Evolutionary conservation across 2,113 vertebrate species (phyloP), one percentile per base, ranked within the genome.

Genomic region (Ariopsis seemanni): DNA sequence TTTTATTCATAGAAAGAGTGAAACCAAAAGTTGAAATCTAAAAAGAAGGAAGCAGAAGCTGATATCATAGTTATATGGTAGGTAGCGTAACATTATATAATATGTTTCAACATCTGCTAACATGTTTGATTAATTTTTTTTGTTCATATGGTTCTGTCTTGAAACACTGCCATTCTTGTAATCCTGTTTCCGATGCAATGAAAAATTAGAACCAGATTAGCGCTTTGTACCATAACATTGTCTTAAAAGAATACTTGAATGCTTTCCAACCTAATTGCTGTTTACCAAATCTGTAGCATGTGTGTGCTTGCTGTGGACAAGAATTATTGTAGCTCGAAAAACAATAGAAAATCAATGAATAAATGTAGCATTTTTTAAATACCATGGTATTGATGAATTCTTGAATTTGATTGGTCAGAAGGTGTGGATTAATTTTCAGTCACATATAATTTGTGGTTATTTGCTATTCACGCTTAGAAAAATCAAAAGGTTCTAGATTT

Each of bases 271-370:
- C 50, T 52, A 53, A n/a, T 55, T 78, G 75, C 25, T 53, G 75
- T 78, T 11, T 78, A 78, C 11, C 50, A 78, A 78, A 78, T 78
- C 5, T 78, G 50, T 78, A 78, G 50, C 75, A 78, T 53, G 75
- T 78, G 75, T 78, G 48, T 20, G 8, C 75, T 78, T 27, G 50
- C 11, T 27, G 50, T 15, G 50, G 25, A 78, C 42, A 55, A 78
- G 22, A 27, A 55, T 53, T 27, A 27, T 55, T 78, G 50, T 55
- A 55, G 42, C 10, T 78, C 1, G 57, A 57, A 30, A 17, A 57
- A 57, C 10, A 53, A 57, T 17, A 57, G 48, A 77, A 52, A 52
- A 52, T n/a, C 5, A 52, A 5, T 77, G 15, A 42, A 74, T 48
- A 30, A 15, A 15, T 20, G 5, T 20, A 42, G 34, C 34, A 42